Evolutionary conservation across 2,113 vertebrate species (phyloP).

Genomic region (Carettochelys insculpta): DNA sequence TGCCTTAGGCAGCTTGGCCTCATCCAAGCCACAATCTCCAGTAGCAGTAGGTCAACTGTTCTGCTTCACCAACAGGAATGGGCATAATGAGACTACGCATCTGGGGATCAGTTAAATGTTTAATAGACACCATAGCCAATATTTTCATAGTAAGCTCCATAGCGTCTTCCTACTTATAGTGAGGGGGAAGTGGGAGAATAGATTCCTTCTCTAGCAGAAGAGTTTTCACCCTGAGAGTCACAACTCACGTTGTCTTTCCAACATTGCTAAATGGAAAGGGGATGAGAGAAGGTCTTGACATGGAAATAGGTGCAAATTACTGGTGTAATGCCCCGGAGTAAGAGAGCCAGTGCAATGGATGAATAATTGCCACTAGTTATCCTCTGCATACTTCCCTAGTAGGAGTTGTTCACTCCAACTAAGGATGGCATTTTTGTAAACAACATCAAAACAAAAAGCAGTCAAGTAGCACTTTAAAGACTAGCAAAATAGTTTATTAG

Average conservation of each 20-base stretch:
- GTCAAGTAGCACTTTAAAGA: no score
- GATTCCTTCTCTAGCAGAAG: not conserved
- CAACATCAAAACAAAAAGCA: no score
- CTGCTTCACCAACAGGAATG: not conserved
- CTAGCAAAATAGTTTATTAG: no score
- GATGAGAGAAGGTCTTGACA: not conserved
- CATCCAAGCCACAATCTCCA: not conserved
- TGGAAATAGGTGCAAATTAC: not conserved
- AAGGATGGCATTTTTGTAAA: not conserved
- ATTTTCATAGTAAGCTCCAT: not conserved
- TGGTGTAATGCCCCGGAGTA: not conserved
- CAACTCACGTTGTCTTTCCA: not conserved
- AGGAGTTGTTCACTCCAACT: not conserved
- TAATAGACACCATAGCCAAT: not conserved
- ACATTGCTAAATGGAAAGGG: not conserved
- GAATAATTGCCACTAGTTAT: not conserved
- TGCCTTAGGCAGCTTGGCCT: not conserved
- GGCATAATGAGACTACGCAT: not conserved
- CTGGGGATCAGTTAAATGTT: not conserved
- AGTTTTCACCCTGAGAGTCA: not conserved
- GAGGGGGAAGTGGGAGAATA: not conserved
- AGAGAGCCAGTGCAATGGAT: not conserved
- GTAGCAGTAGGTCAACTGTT: not conserved
- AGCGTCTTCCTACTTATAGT: accelerated
- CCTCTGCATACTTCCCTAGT: not conserved